Evolutionary conservation across 1,140 invertebrate species (phyloP).

Genomic region (Notospermus geniculatus): DNA sequence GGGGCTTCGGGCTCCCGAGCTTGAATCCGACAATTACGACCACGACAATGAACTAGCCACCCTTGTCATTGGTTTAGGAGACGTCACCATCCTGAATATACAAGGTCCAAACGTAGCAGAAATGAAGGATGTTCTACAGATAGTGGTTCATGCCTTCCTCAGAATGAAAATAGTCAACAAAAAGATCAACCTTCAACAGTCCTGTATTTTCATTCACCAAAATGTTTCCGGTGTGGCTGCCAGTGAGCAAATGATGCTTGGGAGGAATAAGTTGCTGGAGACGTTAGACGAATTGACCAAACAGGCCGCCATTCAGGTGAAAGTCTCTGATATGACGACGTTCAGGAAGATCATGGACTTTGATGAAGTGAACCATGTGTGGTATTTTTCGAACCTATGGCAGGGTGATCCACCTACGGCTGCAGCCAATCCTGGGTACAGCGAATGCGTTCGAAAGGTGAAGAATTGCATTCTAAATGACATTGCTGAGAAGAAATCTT

Average conservation of each 20-base stretch:
- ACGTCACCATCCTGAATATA: slow-evolving; percentile 15
- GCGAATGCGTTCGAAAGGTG: not conserved
- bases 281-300: not conserved
- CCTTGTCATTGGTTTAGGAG: slow-evolving; percentile 12
- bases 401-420: slow-evolving; percentile 1
- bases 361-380: not conserved
- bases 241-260: not conserved
- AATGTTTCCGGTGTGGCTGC: slow-evolving; percentile 1
- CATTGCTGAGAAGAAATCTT: no score
- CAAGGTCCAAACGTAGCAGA: slow-evolving; percentile 9
- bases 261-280: not conserved
- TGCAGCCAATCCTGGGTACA: not conserved
- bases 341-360: slow-evolving; percentile 9
- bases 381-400: slow-evolving; percentile 8
- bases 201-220: slow-evolving; percentile 11
- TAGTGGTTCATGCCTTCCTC: slow-evolving; percentile 11
- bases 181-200: not conserved
- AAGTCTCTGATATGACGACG: not conserved
- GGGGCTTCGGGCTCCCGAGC: slow-evolving; percentile 10
- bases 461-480: no score
- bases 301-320: not conserved
- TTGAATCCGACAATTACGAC: not conserved
- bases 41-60: slow-evolving; percentile 16
- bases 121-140: slow-evolving; percentile 17
- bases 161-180: not conserved